These are phyloP conservation scores for Pangasius macronema DNA, from an alignment of 2,797 vertebrate genomes.

Conservation along the genomic window DNA sequence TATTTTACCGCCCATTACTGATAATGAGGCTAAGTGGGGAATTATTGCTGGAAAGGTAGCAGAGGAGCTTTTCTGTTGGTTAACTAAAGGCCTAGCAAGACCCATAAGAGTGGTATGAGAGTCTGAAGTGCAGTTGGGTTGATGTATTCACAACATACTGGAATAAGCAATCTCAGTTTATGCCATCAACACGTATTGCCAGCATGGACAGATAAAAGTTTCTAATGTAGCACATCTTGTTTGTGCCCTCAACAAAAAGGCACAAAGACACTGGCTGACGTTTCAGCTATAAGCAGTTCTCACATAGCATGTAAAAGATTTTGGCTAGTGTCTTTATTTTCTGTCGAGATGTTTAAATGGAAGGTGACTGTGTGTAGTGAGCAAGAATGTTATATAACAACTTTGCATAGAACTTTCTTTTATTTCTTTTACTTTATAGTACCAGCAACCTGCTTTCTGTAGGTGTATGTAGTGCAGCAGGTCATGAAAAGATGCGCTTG, in stretches of 20 bases:
- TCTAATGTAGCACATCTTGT: neutral
- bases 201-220: neutral
- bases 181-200: neutral
- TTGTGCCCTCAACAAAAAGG: neutral
- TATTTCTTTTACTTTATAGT: neutral
- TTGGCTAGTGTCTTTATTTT: neutral
- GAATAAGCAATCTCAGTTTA: neutral
- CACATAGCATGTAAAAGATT: neutral
- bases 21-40: slow-evolving; percentile 30
- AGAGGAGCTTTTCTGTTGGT: neutral
- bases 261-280: neutral
- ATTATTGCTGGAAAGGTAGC: slow-evolving; percentile 27
- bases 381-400: neutral
- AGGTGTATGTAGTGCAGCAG: neutral
- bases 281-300: neutral
- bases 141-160: neutral
- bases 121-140: neutral
- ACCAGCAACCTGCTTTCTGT: neutral
- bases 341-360: neutral
- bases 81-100: neutral
- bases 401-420: neutral
- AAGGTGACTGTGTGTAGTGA: neutral
- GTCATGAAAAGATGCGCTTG: neutral
- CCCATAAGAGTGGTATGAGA: neutral
- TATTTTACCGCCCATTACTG: slow-evolving; percentile 22